These are phyloP conservation scores for Meleagris gallopavo DNA, from an alignment of 2,113 vertebrate genomes.

Conservation along the genomic window DNA sequence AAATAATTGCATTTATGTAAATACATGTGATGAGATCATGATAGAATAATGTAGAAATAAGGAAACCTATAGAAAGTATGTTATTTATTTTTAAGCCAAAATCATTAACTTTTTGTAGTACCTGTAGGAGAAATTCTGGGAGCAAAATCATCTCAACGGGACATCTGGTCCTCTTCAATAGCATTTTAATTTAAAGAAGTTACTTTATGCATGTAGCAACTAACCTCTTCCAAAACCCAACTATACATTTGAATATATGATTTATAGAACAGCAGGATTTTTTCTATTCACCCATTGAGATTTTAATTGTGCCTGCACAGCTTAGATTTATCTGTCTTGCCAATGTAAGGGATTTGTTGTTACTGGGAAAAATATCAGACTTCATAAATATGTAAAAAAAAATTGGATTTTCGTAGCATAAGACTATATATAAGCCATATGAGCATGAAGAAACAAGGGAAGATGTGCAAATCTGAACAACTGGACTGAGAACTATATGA, in stretches of 20 bases:
- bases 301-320: neutral
- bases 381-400: neutral
- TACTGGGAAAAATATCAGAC: neutral
- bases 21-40: neutral
- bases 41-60: neutral
- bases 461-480: neutral
- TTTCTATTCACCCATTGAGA: neutral
- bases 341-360: neutral
- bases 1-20: neutral
- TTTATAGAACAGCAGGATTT: neutral
- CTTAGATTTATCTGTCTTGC: neutral
- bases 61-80: neutral
- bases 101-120: slow-evolving; percentile 33
- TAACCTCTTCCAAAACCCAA: neutral
- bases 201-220: neutral
- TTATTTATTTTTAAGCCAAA: neutral
- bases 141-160: neutral
- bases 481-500: neutral
- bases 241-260: neutral
- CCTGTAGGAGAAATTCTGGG: slow-evolving; percentile 23
- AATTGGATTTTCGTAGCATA: neutral
- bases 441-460: neutral
- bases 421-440: neutral
- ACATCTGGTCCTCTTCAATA: slow-evolving; percentile 32
- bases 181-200: slow-evolving; percentile 17